Evolutionary conservation across 2,888 invertebrate species (phyloP).

Genomic region (Athalia rosae): DNA sequence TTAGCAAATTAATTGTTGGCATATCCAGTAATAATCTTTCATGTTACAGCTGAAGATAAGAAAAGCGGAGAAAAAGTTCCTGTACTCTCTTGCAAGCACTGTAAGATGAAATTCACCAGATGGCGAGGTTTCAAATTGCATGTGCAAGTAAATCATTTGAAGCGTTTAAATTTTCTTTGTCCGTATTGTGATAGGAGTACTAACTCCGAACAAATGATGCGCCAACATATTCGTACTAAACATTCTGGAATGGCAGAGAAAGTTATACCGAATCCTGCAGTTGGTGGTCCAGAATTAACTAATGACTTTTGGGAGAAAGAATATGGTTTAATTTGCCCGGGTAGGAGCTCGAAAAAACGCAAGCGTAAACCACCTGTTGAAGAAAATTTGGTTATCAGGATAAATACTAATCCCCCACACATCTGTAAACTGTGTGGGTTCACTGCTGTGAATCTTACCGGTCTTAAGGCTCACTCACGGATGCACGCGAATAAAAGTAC

Average conservation of each 20-base stretch:
- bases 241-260: constrained; percentile 60
- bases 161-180: constrained; percentile 63
- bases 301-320: constrained; percentile 68
- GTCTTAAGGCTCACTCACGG: constrained; percentile 64
- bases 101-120: constrained; percentile 60
- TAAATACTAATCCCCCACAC: constrained; percentile 44
- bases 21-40: background rate
- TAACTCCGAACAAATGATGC: constrained; percentile 61
- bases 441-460: constrained; percentile 59
- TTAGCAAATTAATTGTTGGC: constrained; percentile 6
- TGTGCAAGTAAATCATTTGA: constrained; percentile 65
- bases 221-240: constrained; percentile 63
- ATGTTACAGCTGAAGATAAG: constrained; percentile 39
- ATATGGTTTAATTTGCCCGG: constrained; percentile 61
- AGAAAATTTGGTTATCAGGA: background rate
- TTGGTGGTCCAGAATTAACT: constrained; percentile 58
- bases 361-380: constrained; percentile 39
- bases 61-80: background rate
- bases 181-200: constrained; percentile 68
- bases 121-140: constrained; percentile 69
- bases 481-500: constrained; percentile 57
- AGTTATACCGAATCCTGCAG: constrained; percentile 60
- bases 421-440: constrained; percentile 64
- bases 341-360: constrained; percentile 38
- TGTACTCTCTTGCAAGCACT: constrained; percentile 64